Conservation (phyloP, 2,888 invertebrate genomes). For the Pristionchus arcanus region DNA sequence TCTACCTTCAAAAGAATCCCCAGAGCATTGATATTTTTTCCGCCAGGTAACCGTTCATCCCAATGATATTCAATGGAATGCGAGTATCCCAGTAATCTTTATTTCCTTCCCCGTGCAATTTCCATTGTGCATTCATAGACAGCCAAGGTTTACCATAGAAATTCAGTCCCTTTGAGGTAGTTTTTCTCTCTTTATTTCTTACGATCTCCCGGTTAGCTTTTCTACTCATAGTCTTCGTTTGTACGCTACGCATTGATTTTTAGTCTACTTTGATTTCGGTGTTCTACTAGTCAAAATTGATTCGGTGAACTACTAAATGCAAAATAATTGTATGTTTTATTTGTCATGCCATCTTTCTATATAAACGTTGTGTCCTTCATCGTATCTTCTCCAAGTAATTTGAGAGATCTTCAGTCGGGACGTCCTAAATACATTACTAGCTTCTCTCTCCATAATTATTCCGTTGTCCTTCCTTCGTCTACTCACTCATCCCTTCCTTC, state of each 20-base stretch:
- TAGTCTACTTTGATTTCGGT: slow-evolving; percentile 19
- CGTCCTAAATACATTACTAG: slow-evolving; percentile 37
- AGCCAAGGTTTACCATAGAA: slow-evolving; percentile 46
- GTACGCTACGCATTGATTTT: slow-evolving; percentile 33
- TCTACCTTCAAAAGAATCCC: background rate
- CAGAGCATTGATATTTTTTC: background rate
- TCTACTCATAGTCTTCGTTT: slow-evolving; percentile 41
- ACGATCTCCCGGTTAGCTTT: slow-evolving; percentile 43
- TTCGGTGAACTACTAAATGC: slow-evolving; percentile 3
- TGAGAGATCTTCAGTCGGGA: slow-evolving; percentile 14
- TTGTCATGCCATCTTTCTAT: background rate
- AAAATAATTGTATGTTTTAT: slow-evolving; percentile 42
- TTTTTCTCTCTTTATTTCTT: background rate
- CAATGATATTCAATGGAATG: slow-evolving; percentile 40
- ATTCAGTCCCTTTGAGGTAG: slow-evolving; percentile 33
- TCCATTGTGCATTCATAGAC: slow-evolving; percentile 47
- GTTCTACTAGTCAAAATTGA: slow-evolving; percentile 22
- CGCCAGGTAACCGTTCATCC: slow-evolving; percentile 14
- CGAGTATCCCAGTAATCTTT: slow-evolving; percentile 46
- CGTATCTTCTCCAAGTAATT: background rate
- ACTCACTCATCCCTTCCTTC: slow-evolving; percentile 9
- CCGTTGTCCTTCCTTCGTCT: slow-evolving; percentile 48
- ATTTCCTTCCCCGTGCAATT: slow-evolving; percentile 35
- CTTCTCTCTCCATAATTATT: slow-evolving; percentile 46
- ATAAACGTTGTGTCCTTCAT: slow-evolving; percentile 32